phyloP scores from a whole-genome alignment of 2,113 vertebrate species.

The Microtus ochrogaster region DNA sequence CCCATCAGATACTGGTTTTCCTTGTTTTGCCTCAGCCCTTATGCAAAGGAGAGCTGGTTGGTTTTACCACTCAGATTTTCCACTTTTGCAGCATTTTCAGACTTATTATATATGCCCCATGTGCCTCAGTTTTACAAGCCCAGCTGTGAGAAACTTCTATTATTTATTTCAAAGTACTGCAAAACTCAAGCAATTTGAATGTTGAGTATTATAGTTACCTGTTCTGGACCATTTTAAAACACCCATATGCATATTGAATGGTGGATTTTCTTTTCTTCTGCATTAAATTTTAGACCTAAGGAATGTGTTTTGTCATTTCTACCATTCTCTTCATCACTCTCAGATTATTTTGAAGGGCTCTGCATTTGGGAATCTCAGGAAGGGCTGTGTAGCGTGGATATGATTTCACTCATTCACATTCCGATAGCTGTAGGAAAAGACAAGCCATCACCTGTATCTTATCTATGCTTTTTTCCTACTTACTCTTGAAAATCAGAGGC shows the following conservation, averaged over 20 bases:
- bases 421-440: not conserved
- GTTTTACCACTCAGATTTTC: not conserved
- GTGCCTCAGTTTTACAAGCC: not conserved
- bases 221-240: too few relatives aligned
- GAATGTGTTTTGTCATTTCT: not conserved
- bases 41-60: not conserved
- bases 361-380: not conserved
- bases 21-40: not conserved
- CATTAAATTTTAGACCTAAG: not conserved
- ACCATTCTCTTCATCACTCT: not conserved
- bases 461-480: not conserved
- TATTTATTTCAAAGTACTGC: not conserved
- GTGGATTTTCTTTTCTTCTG: not conserved
- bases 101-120: not conserved
- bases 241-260: not conserved
- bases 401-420: not conserved
- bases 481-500: not conserved
- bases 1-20: not conserved
- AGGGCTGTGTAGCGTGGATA: not conserved
- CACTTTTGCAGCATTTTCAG: too few relatives aligned
- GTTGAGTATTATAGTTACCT: not conserved
- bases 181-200: not conserved
- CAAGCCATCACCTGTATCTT: not conserved
- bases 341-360: not conserved
- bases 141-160: not conserved